Percentiles rank a stretch among this genome's conserved stretches.
Evolutionary conservation across 2,797 vertebrate species (phyloP).

Genomic region (Lutjanus argentimaculatus): DNA sequence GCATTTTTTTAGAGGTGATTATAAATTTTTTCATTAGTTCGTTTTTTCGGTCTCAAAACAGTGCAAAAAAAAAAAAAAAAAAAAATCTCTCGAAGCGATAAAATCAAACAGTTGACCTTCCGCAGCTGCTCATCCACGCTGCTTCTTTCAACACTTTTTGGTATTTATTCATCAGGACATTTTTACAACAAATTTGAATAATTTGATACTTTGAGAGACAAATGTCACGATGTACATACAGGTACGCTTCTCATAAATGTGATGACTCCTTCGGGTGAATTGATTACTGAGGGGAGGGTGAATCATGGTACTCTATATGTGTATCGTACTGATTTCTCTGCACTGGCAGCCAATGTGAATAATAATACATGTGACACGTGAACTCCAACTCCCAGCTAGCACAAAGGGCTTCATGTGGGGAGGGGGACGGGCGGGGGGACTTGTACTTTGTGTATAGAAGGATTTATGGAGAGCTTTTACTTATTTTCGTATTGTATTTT

Average conservation of each 20-base stretch:
- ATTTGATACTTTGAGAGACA: slow-evolving; percentile 76
- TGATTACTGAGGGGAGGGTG: slow-evolving; percentile 82
- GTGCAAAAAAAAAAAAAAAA: slow-evolving; percentile 86
- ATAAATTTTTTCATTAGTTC: slow-evolving; percentile 40
- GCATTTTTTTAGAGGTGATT: slow-evolving; percentile 53
- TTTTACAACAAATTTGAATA: slow-evolving; percentile 75
- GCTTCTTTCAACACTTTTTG: slow-evolving; percentile 88
- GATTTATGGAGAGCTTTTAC: slow-evolving; percentile 99
- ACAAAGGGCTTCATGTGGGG: slow-evolving; percentile 93
- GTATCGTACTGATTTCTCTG: slow-evolving; percentile 92
- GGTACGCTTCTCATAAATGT: slow-evolving; percentile 82
- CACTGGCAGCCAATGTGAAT: slow-evolving; percentile 95
- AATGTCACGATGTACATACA: slow-evolving; percentile 91
- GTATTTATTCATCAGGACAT: slow-evolving; percentile 94
- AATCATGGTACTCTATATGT: slow-evolving; percentile 80
- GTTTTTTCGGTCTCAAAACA: slow-evolving; percentile 79
- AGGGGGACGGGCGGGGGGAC: slow-evolving; percentile 84
- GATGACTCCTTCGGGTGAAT: slow-evolving; percentile 71
- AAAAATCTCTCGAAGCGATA: slow-evolving; percentile 40
- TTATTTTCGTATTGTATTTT: slow-evolving; percentile 99
- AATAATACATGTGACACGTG: slow-evolving; percentile 77
- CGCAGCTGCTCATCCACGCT: slow-evolving; percentile 89
- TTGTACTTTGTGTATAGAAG: slow-evolving; percentile 99
- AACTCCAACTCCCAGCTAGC: slow-evolving; percentile 92
- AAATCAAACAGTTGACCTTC: slow-evolving; percentile 87